Conservation (phyloP, 1,140 invertebrate species). For the Drosophila insularis region DNA sequence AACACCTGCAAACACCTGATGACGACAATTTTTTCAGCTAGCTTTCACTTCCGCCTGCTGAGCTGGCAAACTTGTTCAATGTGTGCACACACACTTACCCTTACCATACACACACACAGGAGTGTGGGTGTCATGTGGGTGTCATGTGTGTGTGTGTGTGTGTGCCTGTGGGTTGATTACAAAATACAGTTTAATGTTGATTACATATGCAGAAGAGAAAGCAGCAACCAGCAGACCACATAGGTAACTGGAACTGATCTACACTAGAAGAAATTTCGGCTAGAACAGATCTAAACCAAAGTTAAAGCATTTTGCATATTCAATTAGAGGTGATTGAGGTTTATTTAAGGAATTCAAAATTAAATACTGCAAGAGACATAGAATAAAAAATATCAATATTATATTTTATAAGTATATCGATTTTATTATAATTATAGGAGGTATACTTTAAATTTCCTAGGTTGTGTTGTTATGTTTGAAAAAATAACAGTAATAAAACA, state of each 20-base stretch:
- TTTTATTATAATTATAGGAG: too few species aligned
- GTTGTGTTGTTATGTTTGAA: too few species aligned
- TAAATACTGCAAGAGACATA: too few species aligned
- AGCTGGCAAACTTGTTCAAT: slow-evolving; percentile 60
- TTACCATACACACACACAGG: neutral
- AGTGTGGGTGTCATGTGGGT: slow-evolving; percentile 5
- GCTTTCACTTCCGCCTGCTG: slow-evolving; percentile 66
- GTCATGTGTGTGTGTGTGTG: slow-evolving; percentile 23
- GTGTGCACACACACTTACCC: slow-evolving; percentile 6
- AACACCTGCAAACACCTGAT: slow-evolving; percentile 42
- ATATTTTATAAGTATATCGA: too few species aligned
- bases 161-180: slow-evolving; percentile 64
- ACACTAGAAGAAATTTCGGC: neutral
- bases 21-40: slow-evolving; percentile 46
- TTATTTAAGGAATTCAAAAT: too few species aligned
- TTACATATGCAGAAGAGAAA: slow-evolving; percentile 65
- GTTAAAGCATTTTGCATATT: too few species aligned
- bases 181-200: slow-evolving; percentile 80
- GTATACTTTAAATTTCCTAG: too few species aligned
- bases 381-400: too few species aligned
- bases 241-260: slow-evolving; percentile 23
- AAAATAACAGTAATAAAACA: too few species aligned
- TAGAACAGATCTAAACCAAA: too few species aligned
- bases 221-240: slow-evolving; percentile 26
- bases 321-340: too few species aligned